Evolutionary conservation across 2,797 vertebrate species (phyloP).

Genomic region (Glyptemys insculpta): DNA sequence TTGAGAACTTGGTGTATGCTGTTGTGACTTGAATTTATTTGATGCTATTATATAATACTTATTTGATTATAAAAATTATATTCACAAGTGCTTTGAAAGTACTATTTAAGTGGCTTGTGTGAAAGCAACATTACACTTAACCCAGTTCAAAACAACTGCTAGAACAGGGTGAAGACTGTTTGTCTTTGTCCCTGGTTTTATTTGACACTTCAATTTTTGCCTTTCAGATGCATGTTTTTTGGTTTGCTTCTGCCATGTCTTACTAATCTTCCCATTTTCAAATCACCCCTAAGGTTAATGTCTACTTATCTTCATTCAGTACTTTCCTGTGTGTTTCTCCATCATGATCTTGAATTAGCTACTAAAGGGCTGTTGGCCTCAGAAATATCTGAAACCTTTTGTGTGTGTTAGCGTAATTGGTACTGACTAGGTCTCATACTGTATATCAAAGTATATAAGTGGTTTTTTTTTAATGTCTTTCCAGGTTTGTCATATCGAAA

Average conservation of each 20-base stretch:
- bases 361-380: background rate
- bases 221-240: background rate
- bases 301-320: background rate
- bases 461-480: slow-evolving; percentile 19
- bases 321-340: background rate
- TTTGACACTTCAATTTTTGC: background rate
- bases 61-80: background rate
- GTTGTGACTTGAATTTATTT: background rate
- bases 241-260: background rate
- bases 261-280: background rate
- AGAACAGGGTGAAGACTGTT: background rate
- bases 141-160: background rate
- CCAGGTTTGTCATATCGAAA: slow-evolving; percentile 95
- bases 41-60: background rate
- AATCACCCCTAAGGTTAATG: background rate
- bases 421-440: background rate
- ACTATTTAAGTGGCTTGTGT: background rate
- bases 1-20: background rate
- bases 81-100: background rate
- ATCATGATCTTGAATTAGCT: background rate
- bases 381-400: background rate
- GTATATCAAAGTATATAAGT: background rate
- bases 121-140: background rate
- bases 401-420: background rate
- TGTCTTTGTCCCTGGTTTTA: background rate